Base-by-base conservation (phyloP, 2,113 vertebrate species). In the Passer montanus region DNA sequence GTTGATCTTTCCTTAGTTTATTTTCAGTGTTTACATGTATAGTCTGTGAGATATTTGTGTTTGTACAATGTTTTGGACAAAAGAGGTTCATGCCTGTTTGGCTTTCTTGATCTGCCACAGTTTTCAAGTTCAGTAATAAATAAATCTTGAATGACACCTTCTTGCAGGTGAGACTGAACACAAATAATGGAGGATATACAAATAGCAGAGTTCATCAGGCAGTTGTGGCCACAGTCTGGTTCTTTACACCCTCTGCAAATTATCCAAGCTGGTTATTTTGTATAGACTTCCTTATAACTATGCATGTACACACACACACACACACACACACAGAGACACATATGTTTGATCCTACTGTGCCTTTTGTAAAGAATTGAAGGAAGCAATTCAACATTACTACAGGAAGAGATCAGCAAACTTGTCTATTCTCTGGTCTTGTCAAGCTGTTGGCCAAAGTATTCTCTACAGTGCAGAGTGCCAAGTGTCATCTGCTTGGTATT, bases 401-500 rank as follows among this genome's bases (percentile, higher is more conserved):
- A 41, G 63, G 59, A 91, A 39, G 8, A 10, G 13, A 58, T 89
- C 58, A 80, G 41, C 49, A 82, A 49, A 87, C 82, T 22, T 19
- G 8, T 89, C 66, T 84, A 0, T 74, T 59, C 59, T 20, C 60
- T 68, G 19, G 59, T 68, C 46, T 81, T 86, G 69, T 84, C 73
- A 53, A 76, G 33, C 72, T 76, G 27, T 46, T 6, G 67, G 41
- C 52, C 69, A 68, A 77, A 90, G 49, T 43, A n/a, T 79, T 77
- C 72, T 96, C 49, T 27, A 31, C 6, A 44, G 39, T 43, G 56
- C 56, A 68, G 66, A 75, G 43, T 64, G 44, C 73, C 76, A 67
- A 89, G 62, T 93, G 73, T 94, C 86, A 94, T 89, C 83, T 88
- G 24, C 70, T 68, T 94, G 93, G 92, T 77, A 95, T 96, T 96